These are phyloP conservation scores for Megalopta genalis DNA, from an alignment of 1,140 invertebrate genomes.

Conservation along the genomic window DNA sequence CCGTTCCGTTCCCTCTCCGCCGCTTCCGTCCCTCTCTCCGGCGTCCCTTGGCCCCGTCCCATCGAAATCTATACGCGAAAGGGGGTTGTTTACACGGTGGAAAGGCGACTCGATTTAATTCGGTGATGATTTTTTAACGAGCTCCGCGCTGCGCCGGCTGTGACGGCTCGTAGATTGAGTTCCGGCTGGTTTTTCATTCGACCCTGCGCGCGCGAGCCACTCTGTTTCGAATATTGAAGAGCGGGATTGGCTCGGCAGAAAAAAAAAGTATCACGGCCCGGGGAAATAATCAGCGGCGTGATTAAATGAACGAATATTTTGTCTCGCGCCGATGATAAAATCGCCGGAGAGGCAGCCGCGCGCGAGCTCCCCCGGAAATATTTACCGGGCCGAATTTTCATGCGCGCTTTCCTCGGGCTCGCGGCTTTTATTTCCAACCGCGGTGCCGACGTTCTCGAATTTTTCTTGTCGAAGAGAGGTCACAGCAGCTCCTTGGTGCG, in stretches of 20 bases:
- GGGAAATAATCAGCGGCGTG: slow-evolving; percentile 31
- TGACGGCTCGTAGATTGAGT: slow-evolving; percentile 49
- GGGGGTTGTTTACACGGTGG: slow-evolving; percentile 77
- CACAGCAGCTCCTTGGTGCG: too few relatives aligned
- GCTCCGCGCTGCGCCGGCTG: slow-evolving; percentile 53
- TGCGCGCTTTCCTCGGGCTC: background rate
- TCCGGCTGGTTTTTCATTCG: slow-evolving; percentile 36
- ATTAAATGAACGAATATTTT: slow-evolving; percentile 14
- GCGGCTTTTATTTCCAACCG: too few relatives aligned
- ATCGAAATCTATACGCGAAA: slow-evolving; percentile 56
- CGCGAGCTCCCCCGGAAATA: too few relatives aligned
- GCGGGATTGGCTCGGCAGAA: slow-evolving; percentile 29
- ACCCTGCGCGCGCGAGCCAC: background rate
- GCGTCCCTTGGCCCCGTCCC: background rate
- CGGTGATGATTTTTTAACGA: slow-evolving; percentile 81
- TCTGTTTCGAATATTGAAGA: slow-evolving; percentile 35
- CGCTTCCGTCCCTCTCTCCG: background rate
- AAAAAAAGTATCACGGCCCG: background rate
- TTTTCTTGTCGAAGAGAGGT: too few relatives aligned
- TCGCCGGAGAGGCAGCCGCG: background rate
- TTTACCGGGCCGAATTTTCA: background rate
- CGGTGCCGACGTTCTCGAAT: too few relatives aligned
- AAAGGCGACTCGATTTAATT: slow-evolving; percentile 78
- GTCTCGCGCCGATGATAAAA: background rate
- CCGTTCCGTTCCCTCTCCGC: background rate